These are phyloP conservation scores for Narcine bancroftii DNA, from an alignment of 2,113 vertebrate species.

Conservation along the genomic window DNA sequence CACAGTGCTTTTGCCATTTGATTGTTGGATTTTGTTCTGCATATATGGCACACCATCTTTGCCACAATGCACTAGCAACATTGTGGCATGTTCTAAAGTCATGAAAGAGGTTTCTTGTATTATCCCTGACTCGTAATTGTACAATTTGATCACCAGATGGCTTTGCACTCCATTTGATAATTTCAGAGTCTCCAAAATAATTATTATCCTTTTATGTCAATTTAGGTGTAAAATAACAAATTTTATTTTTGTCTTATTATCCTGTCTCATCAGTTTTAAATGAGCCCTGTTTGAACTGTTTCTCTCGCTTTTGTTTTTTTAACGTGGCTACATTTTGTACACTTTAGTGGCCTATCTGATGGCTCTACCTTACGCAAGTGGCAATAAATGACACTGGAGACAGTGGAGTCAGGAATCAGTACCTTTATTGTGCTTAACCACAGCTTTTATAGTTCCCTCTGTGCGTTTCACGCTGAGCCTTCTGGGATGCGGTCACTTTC, in stretches of 20 bases:
- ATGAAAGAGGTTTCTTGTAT: neutral
- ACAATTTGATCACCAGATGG: neutral
- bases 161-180: neutral
- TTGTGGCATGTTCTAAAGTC: neutral
- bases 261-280: neutral
- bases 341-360: too few species aligned
- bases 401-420: too few species aligned
- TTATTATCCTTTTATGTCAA: neutral
- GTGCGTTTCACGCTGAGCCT: too few species aligned
- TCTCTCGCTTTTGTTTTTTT: neutral
- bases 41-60: too few species aligned
- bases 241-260: neutral
- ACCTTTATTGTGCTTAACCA: too few species aligned
- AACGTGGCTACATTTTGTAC: neutral
- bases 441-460: too few species aligned
- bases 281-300: neutral
- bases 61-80: too few species aligned
- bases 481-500: too few species aligned
- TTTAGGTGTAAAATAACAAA: neutral
- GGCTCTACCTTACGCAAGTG: too few species aligned
- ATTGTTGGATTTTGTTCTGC: too few species aligned
- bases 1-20: too few species aligned
- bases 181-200: neutral
- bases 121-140: neutral
- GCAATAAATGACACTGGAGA: too few species aligned